phyloP scores from a whole-genome alignment of 2,888 invertebrate species.

The Folsomia manolachei region DNA sequence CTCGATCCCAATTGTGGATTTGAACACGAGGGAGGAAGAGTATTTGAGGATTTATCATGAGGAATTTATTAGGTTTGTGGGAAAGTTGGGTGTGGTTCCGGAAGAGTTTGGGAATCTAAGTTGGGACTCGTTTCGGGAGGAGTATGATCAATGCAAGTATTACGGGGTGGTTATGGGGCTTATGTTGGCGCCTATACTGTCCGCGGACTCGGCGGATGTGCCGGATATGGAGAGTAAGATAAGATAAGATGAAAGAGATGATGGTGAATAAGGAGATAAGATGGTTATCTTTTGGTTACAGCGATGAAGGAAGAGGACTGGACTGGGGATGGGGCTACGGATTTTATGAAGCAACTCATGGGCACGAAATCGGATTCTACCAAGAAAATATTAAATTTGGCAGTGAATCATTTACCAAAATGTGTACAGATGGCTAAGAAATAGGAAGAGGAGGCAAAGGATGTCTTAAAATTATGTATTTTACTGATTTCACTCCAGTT shows the following conservation, averaged over 20 bases:
- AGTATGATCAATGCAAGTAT: conserved; percentile 30
- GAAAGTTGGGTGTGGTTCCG: conserved; percentile 32
- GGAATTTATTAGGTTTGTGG: conserved; percentile 34
- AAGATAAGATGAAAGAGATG: conserved; percentile 21
- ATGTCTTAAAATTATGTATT: no score
- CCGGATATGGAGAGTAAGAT: conserved; percentile 44
- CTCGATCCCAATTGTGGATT: conserved; percentile 21
- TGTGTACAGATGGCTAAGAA: not conserved
- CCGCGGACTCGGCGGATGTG: conserved; percentile 32
- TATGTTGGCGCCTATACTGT: conserved; percentile 36
- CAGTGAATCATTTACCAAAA: conserved; percentile 2
- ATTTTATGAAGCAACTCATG: conserved; percentile 8
- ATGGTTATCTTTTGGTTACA: not conserved
- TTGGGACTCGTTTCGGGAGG: conserved; percentile 35
- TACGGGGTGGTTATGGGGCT: conserved; percentile 41
- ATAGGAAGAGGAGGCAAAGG: not conserved
- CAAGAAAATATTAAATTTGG: not conserved
- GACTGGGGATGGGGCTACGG: not conserved
- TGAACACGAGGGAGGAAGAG: conserved; percentile 35
- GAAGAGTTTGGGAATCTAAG: conserved; percentile 25
- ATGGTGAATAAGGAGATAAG: no score
- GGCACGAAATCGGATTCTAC: not conserved
- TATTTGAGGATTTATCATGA: conserved; percentile 40
- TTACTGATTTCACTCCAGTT: no score
- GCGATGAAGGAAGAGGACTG: conserved; percentile 1